Percentiles rank a stretch among this genome's conserved stretches.
Evolutionary conservation across 2,113 vertebrate species (phyloP).

Genomic region (Ammodytes marinus): DNA sequence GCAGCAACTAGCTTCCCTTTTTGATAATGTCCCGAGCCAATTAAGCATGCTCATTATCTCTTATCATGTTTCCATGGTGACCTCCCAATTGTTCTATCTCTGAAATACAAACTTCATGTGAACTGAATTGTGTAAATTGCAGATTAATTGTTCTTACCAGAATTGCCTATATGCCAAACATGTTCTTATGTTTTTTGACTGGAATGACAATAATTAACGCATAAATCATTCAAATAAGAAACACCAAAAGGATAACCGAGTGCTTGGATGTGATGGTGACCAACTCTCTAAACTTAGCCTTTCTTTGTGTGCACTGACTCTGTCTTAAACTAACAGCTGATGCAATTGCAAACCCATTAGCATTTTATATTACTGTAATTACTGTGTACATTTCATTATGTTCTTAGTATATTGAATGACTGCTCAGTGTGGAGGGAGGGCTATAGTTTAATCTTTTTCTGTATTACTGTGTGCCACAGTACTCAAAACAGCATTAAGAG

Average conservation of each 20-base stretch:
- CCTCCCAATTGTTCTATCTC: conserved; percentile 9
- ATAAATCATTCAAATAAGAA: conserved; percentile 46
- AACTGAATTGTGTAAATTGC: conserved; percentile 35
- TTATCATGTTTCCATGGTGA: conserved; percentile 50
- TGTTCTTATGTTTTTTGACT: neutral
- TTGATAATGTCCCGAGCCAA: conserved; percentile 32
- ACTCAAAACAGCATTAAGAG: conserved; percentile 87
- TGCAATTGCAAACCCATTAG: conserved; percentile 77
- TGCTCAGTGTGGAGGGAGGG: conserved; percentile 75
- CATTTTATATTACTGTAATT: conserved; percentile 83
- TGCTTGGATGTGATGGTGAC: conserved; percentile 4
- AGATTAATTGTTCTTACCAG: conserved; percentile 32
- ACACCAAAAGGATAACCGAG: conserved; percentile 55
- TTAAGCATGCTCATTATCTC: conserved; percentile 37
- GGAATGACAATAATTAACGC: conserved; percentile 32
- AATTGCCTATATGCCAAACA: conserved; percentile 9
- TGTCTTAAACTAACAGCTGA: conserved; percentile 75
- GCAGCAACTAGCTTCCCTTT: conserved; percentile 10
- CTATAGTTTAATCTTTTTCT: conserved; percentile 79
- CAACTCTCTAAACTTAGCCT: conserved; percentile 55
- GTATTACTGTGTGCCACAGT: conserved; percentile 83
- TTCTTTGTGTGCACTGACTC: conserved; percentile 59
- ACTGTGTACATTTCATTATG: conserved; percentile 84
- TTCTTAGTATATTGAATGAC: conserved; percentile 81
- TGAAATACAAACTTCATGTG: conserved; percentile 31